Evolutionary conservation across 30 jellyfish, hydroid and myxozoan genomes (phyloP).

Genomic region (Turritopsis dohrnii): DNA sequence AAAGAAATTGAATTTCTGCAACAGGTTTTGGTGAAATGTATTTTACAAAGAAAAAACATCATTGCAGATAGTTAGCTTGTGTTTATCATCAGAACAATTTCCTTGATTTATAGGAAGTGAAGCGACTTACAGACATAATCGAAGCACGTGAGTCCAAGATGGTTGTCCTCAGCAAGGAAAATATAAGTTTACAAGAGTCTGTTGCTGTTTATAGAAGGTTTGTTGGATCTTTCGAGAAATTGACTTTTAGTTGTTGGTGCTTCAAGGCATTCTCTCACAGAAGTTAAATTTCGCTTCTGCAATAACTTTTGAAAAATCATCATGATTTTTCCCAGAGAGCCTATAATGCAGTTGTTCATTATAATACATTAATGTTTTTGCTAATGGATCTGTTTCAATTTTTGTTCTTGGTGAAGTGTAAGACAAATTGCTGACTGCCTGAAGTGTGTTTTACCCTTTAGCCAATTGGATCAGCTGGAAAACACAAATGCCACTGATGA

Average conservation of each 20-base stretch:
- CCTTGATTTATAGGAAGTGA: slow-evolving; percentile 38
- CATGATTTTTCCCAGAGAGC: too few species aligned
- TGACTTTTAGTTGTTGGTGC: too few species aligned
- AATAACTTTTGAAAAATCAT: too few species aligned
- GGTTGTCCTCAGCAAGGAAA: slow-evolving; percentile 73
- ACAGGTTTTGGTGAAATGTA: background rate
- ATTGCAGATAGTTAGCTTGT: background rate
- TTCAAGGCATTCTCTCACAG: too few species aligned
- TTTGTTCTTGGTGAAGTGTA: too few species aligned
- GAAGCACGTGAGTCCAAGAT: slow-evolving; percentile 72
- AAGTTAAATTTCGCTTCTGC: too few species aligned
- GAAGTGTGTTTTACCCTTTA: background rate
- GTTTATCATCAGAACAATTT: background rate
- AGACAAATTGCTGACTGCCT: too few species aligned
- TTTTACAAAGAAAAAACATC: background rate
- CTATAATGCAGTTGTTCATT: too few species aligned
- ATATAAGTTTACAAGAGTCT: slow-evolving; percentile 59
- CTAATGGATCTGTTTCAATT: too few species aligned
- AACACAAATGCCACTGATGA: slow-evolving; percentile 35
- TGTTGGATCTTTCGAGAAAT: background rate
- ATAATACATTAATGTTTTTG: too few species aligned
- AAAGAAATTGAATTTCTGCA: background rate
- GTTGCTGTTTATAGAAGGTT: slow-evolving; percentile 55
- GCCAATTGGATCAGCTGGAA: slow-evolving; percentile 75
- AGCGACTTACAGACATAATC: slow-evolving; percentile 41